Base-by-base conservation (phyloP, 2,797 vertebrate species). In the Syngnathus acus region DNA sequence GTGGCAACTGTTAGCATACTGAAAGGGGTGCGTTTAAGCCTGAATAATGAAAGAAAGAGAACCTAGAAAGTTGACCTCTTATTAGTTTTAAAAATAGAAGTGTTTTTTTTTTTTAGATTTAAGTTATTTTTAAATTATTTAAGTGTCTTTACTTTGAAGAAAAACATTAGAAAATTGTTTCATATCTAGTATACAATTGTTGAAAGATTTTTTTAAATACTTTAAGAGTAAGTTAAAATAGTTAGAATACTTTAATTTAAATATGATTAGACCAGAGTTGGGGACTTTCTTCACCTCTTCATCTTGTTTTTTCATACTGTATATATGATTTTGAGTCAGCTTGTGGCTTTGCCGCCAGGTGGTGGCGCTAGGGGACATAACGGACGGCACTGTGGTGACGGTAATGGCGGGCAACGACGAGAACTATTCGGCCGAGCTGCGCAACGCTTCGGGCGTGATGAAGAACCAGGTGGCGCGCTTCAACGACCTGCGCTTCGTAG, bases 391-490 rank as follows among this genome's bases (percentile, higher is more conserved):
- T 0, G 95, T 98, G 69, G 97, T 99, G 84, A 99, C 97, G 0
- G 97, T 99, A 68, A 99, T 99, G 97, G 97, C 97, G 65, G 97
- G 97, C 65, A 99, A 99, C 0, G 97, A 99, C 11, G 97, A 99
- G 91, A 99, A 99, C 90, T 99, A 98, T 84, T 99, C 97, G 0
- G 97, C 96, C 2, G 97, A 99, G 83, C 93, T 98, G 81, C 92
- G 97, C 58, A 99, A 99, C 7, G 97, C 97, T 67, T 98, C 97
- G 8, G 97, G 95, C 0, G 96, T 98, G 82, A 98, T 99, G 95
- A 98, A 99, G 92, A 99, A 98, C 86, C 97, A 98, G 87, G 97
- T 99, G 77, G 96, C 97, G 1, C 94, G 97, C 62, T 99, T 99
- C 92, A 99, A 99, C 67, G 97, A 99, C 87, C 90, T 99, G 64